Conservation (phyloP, 2,113 vertebrate genomes). For the Columba janthina region DNA sequence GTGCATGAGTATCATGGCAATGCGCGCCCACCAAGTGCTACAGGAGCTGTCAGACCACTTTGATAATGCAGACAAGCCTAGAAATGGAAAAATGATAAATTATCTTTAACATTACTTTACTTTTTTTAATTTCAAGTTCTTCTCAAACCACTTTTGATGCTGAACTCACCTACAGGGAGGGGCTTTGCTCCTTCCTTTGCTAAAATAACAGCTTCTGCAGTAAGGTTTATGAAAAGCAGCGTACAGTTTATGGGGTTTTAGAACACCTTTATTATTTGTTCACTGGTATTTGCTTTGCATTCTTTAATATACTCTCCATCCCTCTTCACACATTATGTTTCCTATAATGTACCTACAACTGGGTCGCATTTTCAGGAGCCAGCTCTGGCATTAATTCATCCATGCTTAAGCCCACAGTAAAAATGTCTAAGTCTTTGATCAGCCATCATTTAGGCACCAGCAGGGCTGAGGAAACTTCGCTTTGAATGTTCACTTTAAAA, state of each 20-base stretch:
- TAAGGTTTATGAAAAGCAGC: neutral
- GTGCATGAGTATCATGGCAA: neutral
- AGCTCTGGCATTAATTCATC: neutral
- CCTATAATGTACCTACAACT: neutral
- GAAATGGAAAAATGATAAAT: neutral
- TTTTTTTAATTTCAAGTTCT: neutral
- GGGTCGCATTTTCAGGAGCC: neutral
- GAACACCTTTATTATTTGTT: neutral
- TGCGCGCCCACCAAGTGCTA: neutral
- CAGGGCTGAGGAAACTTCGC: neutral
- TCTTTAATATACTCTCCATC: neutral
- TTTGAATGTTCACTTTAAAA: neutral
- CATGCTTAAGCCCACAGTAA: neutral
- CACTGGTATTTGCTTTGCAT: neutral
- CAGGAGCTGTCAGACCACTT: neutral
- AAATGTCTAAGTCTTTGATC: neutral
- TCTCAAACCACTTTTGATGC: neutral
- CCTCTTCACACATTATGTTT: neutral
- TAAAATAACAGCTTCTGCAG: neutral
- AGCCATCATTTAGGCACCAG: neutral
- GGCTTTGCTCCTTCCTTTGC: neutral
- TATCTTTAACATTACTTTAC: neutral
- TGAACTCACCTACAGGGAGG: neutral
- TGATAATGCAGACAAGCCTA: neutral
- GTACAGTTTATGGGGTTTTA: neutral